phyloP scores from a whole-genome alignment of 2,113 vertebrate species.

The Chaetops frenatus region DNA sequence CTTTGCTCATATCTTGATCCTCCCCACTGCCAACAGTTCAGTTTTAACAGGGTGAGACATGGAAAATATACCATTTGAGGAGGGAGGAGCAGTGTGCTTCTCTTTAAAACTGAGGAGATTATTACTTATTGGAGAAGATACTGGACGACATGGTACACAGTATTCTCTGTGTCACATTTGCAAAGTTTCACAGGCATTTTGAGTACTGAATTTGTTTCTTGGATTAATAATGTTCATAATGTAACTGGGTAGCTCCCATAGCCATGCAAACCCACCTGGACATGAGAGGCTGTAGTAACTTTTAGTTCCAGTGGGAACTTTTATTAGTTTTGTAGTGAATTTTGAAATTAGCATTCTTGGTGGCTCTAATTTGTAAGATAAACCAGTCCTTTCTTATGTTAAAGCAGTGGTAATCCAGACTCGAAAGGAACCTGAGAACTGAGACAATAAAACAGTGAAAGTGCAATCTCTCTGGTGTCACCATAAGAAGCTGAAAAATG shows the following conservation, averaged over 20 bases:
- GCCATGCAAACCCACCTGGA: not conserved
- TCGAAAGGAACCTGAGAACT: not conserved
- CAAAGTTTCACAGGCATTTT: not conserved
- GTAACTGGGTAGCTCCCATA: not conserved
- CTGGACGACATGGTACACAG: not conserved
- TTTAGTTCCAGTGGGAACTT: not conserved
- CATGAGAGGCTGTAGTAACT: not conserved
- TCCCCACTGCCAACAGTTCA: not conserved
- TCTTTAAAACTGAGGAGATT: not conserved
- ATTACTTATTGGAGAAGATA: not conserved
- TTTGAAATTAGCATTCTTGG: not conserved
- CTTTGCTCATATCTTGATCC: not conserved
- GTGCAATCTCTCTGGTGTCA: not conserved
- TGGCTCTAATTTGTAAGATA: not conserved
- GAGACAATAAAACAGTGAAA: not conserved
- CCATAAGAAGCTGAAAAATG: not conserved
- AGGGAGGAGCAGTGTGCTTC: rapidly evolving
- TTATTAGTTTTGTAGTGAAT: not conserved
- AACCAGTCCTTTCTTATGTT: not conserved
- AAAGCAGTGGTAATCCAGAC: not conserved
- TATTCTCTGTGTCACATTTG: not conserved
- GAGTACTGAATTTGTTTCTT: not conserved
- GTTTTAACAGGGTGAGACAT: not conserved
- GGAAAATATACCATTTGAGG: not conserved
- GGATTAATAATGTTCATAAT: not conserved